Evolutionary conservation across 1,140 invertebrate genomes (phyloP), one percentile per base, ranked within the genome.

Genomic region (Arctopsyche grandis): DNA sequence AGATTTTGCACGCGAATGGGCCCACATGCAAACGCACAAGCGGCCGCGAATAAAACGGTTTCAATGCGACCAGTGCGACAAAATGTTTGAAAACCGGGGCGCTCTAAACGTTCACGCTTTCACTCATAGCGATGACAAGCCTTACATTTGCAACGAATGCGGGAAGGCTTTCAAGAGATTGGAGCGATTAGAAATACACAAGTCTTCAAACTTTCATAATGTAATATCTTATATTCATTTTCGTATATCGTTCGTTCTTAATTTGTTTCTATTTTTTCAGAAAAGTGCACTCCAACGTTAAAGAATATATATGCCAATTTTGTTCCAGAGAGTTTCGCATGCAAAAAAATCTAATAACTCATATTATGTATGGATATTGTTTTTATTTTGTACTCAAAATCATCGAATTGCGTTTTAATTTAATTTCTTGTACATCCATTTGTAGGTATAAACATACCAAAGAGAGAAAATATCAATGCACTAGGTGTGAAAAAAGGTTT

Each of bases 21-120:
- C 69, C 16, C 80, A 81, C 71, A 81, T 81, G 78, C 80, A 81
- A 48, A 81, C 78, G 4, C 85, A 85, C 63, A 79, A 82, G 63
- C 71, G 69, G 0, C 78, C 69, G 26, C 52, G 75, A 4, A 44
- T 21, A 1, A 80, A 80, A 43, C n/a, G 38, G 10, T 82, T 77
- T 52, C 73, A 78, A 21, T 82, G 81, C 24, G 79, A 80, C 9
- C 10, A 77, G 12, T 82, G 81, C 46, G 75, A 78, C 0, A 80
- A 80, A 52, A 46, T 21, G 12, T 82, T 81, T 38, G 74, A 69
- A 56, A 56, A 76, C 24, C 52, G 52, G 14, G 76, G 77, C 10
- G 69, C 73, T 38, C 48, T 82, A 9, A 79, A 70, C 44, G 16
- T 71, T 1, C 81, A 82, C 38, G 12, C 60, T 0, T 43, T 19